Base-by-base conservation (phyloP, 2,797 vertebrate species). In the Prunella strophiata region DNA sequence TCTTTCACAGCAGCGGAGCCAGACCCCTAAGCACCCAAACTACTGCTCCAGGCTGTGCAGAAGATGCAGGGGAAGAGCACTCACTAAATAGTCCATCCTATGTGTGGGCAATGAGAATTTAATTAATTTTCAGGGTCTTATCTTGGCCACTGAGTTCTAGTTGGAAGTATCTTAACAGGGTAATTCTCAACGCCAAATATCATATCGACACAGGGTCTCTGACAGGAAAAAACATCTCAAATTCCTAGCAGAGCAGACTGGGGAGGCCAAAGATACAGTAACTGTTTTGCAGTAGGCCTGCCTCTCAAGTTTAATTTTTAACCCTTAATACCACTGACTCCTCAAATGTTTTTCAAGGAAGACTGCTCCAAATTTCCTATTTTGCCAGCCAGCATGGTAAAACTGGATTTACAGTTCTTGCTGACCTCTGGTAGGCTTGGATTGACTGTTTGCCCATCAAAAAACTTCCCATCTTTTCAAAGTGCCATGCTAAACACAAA, bases 331-430 rank as follows among this genome's bases (percentile, higher is more conserved):
- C 30, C 34, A 43, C 25, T 63, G 73, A 59, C n/a, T 54, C 38
- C 29, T 83, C 54, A 62, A 83, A 54, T 86, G 25, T 43, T 80
- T 71, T 74, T 68, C 38, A 66, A 78, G 58, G 48, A 92, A 86
- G 54, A 54, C 32, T 73, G 51, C 26, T 88, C 76, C 20, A 81
- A 66, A 88, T 66, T 50, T 59, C 19, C 2, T 26, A 5, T 68
- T 85, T 77, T 68, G 54, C n/a, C 8, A 20, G 25, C 38, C 58
- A 92, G 58, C 62, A 26, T 7, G 2, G 13, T 73, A 43, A 73
- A 52, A 90, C 29, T 36, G 10, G 42, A 65, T 72, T 52, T 62
- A 30, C 20, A 84, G 43, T 13, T 76, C 55, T 66, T 19, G 19
- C 42, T 89, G 72, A 43, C 23, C 12, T 67, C 47, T 71, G 40